Base-by-base conservation (phyloP, 2,797 vertebrate genomes). In the Chrysocyon brachyurus region DNA sequence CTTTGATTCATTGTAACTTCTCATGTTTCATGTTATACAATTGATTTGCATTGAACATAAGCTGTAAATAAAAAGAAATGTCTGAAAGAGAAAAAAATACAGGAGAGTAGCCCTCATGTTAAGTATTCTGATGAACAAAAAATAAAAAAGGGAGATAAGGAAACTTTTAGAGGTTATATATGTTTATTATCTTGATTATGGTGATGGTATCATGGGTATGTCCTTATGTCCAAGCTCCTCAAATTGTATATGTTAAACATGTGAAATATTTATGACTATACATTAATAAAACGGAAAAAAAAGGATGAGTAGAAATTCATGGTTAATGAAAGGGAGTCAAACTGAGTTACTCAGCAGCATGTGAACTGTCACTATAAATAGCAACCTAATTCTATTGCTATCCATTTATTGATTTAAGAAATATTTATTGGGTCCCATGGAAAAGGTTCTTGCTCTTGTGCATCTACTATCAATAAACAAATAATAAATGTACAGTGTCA, bases 401-500 rank as follows among this genome's bases (percentile, higher is more conserved):
- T 61, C 26, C 16, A 40, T 12, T 82, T 75, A 68, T 2, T 77
- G 46, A 95, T 79, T 91, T 85, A 75, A 75, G 40, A 86, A 33
- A 75, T 84, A 85, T 78, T 82, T 91, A 66, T 9, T 79, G 73
- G 63, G 14, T 57, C 12, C 15, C 64, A 78, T 59, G 63, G 26
- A 9, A 16, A 70, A 86, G 56, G 11, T 61, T 82, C 56, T 21
- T 57, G 15, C 36, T 66, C 68, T 89, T 91, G 12, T 87, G 78
- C 70, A 26, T 77, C 63, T 84, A 70, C 63, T 89, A 52, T 72
- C 36, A 63, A 72, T 75, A 92, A 86, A 61, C 26, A 91, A 90
- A 36, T 77, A 91, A 73, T 26, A 63, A 78, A 83, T 2, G 3
- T 49, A 72, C 64, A 72, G 46, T 57, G 36, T 68, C 6, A 83